phyloP scores from a whole-genome alignment of 2,888 invertebrate genomes.

The Lepidochitona cinerea region DNA sequence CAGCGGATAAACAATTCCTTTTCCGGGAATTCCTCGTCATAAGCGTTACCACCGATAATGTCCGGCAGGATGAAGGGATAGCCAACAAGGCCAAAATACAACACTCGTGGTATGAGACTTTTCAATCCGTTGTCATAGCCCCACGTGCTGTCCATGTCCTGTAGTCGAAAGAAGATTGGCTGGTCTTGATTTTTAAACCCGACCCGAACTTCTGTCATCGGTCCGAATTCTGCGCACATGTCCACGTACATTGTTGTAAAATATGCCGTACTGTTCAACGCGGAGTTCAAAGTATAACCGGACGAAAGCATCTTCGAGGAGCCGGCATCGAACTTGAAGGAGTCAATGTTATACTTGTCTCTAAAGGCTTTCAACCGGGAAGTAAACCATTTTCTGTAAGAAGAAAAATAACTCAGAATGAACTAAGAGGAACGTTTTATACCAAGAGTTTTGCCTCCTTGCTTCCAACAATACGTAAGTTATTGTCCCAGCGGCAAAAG shows the following conservation, averaged over 20 bases:
- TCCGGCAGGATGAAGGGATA: slow-evolving; percentile 92
- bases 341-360: slow-evolving; percentile 81
- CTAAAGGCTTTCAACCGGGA: slow-evolving; percentile 80
- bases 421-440: too few species aligned
- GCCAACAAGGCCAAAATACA: slow-evolving; percentile 79
- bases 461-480: too few species aligned
- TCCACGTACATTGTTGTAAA: slow-evolving; percentile 43
- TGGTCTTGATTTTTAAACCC: slow-evolving; percentile 79
- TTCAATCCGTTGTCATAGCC: slow-evolving; percentile 80
- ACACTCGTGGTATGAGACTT: slow-evolving; percentile 85
- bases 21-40: slow-evolving; percentile 40
- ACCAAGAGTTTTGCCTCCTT: too few species aligned
- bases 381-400: slow-evolving; percentile 78
- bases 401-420: too few species aligned
- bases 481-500: too few species aligned
- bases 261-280: slow-evolving; percentile 38
- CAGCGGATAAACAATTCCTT: slow-evolving; percentile 79
- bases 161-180: slow-evolving; percentile 83
- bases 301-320: slow-evolving; percentile 54
- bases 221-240: slow-evolving; percentile 34
- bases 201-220: slow-evolving; percentile 39
- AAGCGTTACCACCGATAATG: slow-evolving; percentile 80
- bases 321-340: slow-evolving; percentile 89
- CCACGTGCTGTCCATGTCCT: slow-evolving; percentile 88
- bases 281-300: slow-evolving; percentile 27